These are phyloP conservation scores for Aspidapion aeneum DNA, from an alignment of 2,888 invertebrate species.

Conservation along the genomic window DNA sequence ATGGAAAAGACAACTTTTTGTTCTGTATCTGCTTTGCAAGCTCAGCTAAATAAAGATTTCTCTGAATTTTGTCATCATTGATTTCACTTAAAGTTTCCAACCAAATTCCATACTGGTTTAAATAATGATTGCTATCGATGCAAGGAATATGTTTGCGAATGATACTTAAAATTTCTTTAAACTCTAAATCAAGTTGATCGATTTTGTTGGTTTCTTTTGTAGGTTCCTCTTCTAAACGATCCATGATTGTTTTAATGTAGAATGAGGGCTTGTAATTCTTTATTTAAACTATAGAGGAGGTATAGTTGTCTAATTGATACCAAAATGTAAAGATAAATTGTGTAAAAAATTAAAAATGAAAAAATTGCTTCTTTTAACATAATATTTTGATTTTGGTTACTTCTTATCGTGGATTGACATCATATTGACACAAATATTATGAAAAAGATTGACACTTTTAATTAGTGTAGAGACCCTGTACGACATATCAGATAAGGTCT, in stretches of 20 bases:
- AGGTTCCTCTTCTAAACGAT: no score
- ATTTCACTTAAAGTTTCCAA: slow-evolving; percentile 32
- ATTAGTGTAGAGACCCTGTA: no score
- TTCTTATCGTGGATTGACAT: no score
- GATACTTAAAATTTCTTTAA: slow-evolving; percentile 31
- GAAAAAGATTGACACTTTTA: no score
- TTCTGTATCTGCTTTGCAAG: slow-evolving; percentile 33
- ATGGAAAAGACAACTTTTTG: slow-evolving; percentile 29
- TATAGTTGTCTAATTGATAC: slow-evolving; percentile 11
- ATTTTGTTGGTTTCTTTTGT: neutral
- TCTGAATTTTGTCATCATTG: slow-evolving; percentile 24
- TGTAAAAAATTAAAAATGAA: slow-evolving; percentile 18
- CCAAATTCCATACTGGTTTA: slow-evolving; percentile 33
- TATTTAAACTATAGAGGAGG: slow-evolving; percentile 13
- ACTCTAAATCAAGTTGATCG: slow-evolving; percentile 30
- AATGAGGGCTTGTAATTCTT: no score
- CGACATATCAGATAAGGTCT: no score
- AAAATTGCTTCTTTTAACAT: slow-evolving; percentile 13
- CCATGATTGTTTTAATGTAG: no score
- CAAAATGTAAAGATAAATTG: slow-evolving; percentile 17
- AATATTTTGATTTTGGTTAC: neutral
- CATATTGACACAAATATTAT: no score
- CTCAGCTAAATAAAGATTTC: slow-evolving; percentile 32
- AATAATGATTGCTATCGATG: slow-evolving; percentile 30
- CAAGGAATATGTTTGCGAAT: slow-evolving; percentile 33